Evolutionary conservation across 2,888 invertebrate genomes (phyloP), one percentile per base, ranked within the genome.

Genomic region (Drosophila antonietae): DNA sequence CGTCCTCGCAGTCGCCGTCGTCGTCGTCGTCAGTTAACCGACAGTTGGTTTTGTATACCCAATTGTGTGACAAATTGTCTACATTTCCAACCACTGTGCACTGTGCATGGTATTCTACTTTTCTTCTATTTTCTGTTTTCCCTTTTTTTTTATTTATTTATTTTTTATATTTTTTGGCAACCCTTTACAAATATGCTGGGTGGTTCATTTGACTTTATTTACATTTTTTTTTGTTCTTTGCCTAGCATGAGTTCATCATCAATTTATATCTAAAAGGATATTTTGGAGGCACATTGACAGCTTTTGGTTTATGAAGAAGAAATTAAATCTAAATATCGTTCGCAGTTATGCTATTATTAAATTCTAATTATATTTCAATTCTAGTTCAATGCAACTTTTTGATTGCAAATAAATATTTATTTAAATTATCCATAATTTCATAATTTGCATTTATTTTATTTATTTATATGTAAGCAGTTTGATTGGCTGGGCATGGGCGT

Each of bases 41-140:
- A 66, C 66, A 66, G 66, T 57, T 66, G 70, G 72, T 59, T 78
- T 66, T 65, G 62, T 56, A 56, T 68, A 67, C 60, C 73, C 82
- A 88, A 89, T 86, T 88, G 85, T 82, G 89, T 86, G 85, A 86
- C 78, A 86, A 86, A 86, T 86, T 88, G 85, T 88, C 73, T 57
- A 66, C 73, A 77, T 81, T 87, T 83, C 75, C 60, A 75, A 73
- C 70, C 68, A 64, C 74, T 73, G 69, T 68, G 23, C 33, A 73
- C 73, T 70, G 64, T 68, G 37, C 39, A 70, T 83, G 62, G 56
- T 49, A 68, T 73, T 68, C 44, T 15, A 35, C 44, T 18, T 64
- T 47, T 46, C 20, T 8, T 51, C 53, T 23, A 37, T 28, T 23
- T 39, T 35, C 23, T 18, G 10, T 6, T 31, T 47, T 18, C 49